A percentile compares a stretch with the other conserved stretches of the same genome.
phyloP scores from a whole-genome alignment of 2,113 vertebrate genomes.

The Chamaea fasciata region DNA sequence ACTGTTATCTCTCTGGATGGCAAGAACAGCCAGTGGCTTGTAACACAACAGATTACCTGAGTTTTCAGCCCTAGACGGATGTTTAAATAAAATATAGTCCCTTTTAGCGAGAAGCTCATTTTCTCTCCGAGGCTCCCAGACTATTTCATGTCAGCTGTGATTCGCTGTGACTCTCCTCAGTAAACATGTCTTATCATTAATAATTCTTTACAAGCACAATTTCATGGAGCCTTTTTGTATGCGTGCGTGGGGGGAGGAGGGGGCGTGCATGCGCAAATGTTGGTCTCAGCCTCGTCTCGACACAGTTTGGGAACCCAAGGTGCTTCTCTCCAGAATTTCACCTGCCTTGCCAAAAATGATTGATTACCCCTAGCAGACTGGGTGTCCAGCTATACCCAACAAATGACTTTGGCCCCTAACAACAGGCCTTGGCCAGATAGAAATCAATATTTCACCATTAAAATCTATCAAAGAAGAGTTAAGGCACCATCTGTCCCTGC shows the following conservation, averaged over 20 bases:
- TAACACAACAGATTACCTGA: constrained; percentile 97
- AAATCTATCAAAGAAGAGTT: constrained; percentile 99
- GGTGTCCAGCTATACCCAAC: constrained; percentile 95
- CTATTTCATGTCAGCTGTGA: constrained; percentile 86
- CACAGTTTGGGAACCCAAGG: constrained; percentile 77
- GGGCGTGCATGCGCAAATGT: constrained; percentile 28
- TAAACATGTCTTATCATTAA: constrained; percentile 93
- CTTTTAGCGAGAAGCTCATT: constrained; percentile 90
- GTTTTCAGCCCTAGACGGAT: constrained; percentile 83
- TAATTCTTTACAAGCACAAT: constrained; percentile 80
- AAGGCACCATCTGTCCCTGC: constrained; percentile 94
- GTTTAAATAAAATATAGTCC: constrained; percentile 94
- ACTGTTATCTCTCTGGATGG: constrained; percentile 87
- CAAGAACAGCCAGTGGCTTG: constrained; percentile 90
- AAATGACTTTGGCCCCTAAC: constrained; percentile 97
- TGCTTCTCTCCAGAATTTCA: constrained; percentile 79
- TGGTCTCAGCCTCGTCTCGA: constrained; percentile 67
- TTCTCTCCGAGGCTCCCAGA: constrained; percentile 76
- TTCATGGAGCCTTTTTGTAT: constrained; percentile 60
- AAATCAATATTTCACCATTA: constrained; percentile 99
- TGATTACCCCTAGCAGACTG: constrained; percentile 84
- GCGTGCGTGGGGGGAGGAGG: not conserved
- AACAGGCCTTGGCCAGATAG: constrained; percentile 97
- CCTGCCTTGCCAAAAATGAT: constrained; percentile 91
- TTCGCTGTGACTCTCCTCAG: constrained; percentile 86